Evolutionary conservation across 2,113 vertebrate genomes (phyloP), one percentile per base, ranked within the genome.

Genomic region (Telmatochromis brichardi): DNA sequence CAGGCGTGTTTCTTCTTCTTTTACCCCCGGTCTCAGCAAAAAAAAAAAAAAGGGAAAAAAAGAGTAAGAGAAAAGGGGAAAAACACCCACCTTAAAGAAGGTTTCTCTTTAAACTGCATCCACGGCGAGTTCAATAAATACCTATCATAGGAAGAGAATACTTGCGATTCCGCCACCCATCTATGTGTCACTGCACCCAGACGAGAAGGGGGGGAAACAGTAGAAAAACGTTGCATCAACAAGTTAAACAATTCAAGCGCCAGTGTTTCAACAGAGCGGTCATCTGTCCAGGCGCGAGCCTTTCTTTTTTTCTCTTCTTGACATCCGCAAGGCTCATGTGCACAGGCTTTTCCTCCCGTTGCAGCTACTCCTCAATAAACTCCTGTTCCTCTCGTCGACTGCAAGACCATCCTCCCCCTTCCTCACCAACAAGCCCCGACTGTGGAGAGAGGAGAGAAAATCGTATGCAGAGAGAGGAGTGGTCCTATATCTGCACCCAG

Each of bases 331-430:
- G 89, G 86, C 84, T 91, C 87, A 80, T 73, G 83, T 55, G 82
- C 83, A 88, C 81, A 86, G 90, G 87, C 90, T 92, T 92, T 88
- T 86, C 81, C 84, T 85, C 91, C 84, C 92, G 91, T 90, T 94
- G 94, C 93, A 93, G 94, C 95, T 93, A 82, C 92, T 95, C 93
- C 91, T 94, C 93, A 94, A 94, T 95, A 96, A 96, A 95, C 94
- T 95, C 95, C 95, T 95, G 95, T 94, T 95, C 94, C 93, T 95
- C 63, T 92, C 95, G 91, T 95, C 93, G 92, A 94, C 94, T 94
- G 96, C 91, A 94, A 95, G 94, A 96, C 93, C 96, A 96, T 93
- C 96, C 95, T 92, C 94, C 89, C 91, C 88, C 90, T 89, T 90
- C 89, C 90, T 91, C 89, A 91, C 53, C 91, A 71, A 63, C 88